Percentiles rank a stretch among this genome's conserved stretches.
These are phyloP conservation scores for Agraylea sexmaculata DNA, from an alignment of 1,140 invertebrate genomes.

Conservation along the genomic window DNA sequence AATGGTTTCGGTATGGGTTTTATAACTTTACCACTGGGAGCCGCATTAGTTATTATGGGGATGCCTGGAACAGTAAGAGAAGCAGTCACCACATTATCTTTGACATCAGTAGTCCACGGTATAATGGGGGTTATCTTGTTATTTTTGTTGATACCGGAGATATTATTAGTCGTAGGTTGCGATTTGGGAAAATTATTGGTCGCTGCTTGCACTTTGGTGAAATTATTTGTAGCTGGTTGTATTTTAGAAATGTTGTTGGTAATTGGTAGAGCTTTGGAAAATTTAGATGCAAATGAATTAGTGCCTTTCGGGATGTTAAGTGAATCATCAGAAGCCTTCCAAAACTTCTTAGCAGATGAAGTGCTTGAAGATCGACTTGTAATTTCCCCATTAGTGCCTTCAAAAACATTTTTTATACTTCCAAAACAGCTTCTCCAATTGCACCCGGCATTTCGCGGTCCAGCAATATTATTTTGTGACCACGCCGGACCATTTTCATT, in stretches of 20 bases:
- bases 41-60: conserved; percentile 7
- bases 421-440: conserved; percentile 74
- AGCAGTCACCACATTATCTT: conserved; percentile 28
- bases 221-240: conserved; percentile 14
- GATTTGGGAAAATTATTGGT: conserved; percentile 29
- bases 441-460: conserved; percentile 24
- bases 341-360: conserved; percentile 42
- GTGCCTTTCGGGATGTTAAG: conserved; percentile 14
- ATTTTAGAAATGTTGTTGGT: conserved; percentile 15
- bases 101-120: conserved; percentile 30
- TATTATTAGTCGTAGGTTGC: conserved; percentile 28
- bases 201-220: conserved; percentile 16
- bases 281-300: too few species aligned
- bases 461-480: conserved; percentile 24
- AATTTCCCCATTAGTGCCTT: conserved; percentile 29
- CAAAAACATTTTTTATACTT: conserved; percentile 76
- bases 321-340: conserved; percentile 42
- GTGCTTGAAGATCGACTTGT: conserved; percentile 28
- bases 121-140: conserved; percentile 28
- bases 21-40: conserved; percentile 19
- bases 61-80: conserved; percentile 31
- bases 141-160: conserved; percentile 31
- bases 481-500: conserved; percentile 26
- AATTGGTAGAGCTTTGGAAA: too few species aligned
- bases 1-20: conserved; percentile 40